Percentiles rank a stretch among this genome's conserved stretches.
phyloP scores from a whole-genome alignment of 2,888 invertebrate genomes.

The Apotomis capreana region DNA sequence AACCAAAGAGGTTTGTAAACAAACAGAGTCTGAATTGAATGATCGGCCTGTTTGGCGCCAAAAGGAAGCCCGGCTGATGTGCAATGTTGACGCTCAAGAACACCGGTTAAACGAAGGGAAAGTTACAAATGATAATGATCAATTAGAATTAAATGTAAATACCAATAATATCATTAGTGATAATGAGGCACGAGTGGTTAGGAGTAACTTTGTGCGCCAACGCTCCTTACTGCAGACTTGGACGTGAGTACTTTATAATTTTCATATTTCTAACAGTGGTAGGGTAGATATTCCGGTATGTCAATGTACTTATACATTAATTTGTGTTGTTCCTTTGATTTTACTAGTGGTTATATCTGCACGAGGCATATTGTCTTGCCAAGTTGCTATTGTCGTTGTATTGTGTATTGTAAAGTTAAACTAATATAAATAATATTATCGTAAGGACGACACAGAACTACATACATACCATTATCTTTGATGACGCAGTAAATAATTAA shows the following conservation, averaged over 20 bases:
- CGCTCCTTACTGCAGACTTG: constrained; percentile 8
- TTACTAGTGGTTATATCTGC: no score
- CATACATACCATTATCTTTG: no score
- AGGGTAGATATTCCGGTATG: not conserved
- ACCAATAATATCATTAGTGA: constrained; percentile 39
- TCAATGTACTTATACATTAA: no score
- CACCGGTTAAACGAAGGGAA: constrained; percentile 43
- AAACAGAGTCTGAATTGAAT: constrained; percentile 2
- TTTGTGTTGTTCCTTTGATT: no score
- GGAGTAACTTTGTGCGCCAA: constrained; percentile 5
- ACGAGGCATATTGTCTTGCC: no score
- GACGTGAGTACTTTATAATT: constrained; percentile 17
- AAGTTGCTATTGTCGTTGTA: no score
- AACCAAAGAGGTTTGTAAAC: constrained; percentile 17
- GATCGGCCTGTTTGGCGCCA: not conserved
- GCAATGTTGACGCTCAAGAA: constrained; percentile 48
- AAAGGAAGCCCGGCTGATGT: constrained; percentile 38
- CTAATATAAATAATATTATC: no score
- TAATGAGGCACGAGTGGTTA: not conserved
- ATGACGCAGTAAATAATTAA: no score
- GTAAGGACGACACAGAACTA: no score
- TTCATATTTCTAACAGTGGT: not conserved
- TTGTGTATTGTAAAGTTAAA: no score
- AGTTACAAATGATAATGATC: constrained; percentile 48
- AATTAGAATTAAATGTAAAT: constrained; percentile 45